These are phyloP conservation scores for Eupristina koningsbergeri DNA, from an alignment of 1,140 invertebrate species.

Conservation along the genomic window DNA sequence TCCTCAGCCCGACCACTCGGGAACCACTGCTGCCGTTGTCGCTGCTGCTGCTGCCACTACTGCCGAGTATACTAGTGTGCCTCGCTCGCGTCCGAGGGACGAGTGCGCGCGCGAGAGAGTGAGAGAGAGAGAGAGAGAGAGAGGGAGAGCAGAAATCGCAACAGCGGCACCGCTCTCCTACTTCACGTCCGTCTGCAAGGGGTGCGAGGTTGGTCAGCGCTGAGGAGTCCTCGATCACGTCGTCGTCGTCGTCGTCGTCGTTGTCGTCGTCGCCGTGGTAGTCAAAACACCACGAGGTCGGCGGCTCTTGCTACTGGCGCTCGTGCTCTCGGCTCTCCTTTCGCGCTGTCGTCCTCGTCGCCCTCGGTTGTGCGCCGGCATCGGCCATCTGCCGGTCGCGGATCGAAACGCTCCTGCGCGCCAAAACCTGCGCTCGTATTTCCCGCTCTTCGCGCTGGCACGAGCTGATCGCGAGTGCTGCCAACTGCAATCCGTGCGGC, in stretches of 20 bases:
- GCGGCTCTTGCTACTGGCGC: neutral
- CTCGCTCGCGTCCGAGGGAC: conserved; percentile 14
- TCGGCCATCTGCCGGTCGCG: conserved; percentile 68
- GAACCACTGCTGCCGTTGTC: neutral
- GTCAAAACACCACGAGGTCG: conserved; percentile 63
- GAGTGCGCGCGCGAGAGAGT: neutral
- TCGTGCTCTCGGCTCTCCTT: conserved; percentile 1
- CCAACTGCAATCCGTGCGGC: conserved; percentile 47
- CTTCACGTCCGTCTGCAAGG: neutral
- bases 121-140: neutral
- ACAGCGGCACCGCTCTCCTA: neutral
- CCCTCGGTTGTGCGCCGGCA: conserved; percentile 57
- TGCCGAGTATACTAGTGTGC: neutral
- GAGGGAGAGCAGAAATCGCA: neutral
- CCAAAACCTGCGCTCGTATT: conserved; percentile 60
- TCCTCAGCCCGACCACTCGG: neutral
- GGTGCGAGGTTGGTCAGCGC: neutral
- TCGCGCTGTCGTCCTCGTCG: conserved; percentile 22
- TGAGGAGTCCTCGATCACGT: too few species aligned
- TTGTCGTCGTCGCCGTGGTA: too few species aligned
- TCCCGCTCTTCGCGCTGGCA: conserved; percentile 44
- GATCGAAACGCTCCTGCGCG: conserved; percentile 58
- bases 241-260: too few species aligned
- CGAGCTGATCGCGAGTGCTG: conserved; percentile 48
- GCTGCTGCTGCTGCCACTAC: neutral